Conservation (phyloP, 2,888 invertebrate genomes). For the Celastrina argiolus region DNA sequence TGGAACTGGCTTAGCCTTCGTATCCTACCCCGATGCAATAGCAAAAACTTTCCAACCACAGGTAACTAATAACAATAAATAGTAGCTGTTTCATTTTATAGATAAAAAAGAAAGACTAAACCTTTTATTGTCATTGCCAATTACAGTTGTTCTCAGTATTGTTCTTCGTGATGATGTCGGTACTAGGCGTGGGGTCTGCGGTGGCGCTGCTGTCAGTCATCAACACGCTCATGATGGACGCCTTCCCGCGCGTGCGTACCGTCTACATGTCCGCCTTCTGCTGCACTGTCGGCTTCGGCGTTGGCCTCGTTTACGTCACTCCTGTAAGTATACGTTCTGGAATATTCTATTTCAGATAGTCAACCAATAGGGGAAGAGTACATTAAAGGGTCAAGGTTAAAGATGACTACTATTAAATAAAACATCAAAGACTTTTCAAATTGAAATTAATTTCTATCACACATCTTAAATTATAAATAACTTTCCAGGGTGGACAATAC, state of each 20-base stretch:
- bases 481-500: conserved; percentile 84
- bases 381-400: too few species aligned
- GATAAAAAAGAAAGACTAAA: neutral
- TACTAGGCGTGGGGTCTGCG: conserved; percentile 86
- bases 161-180: conserved; percentile 90
- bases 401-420: neutral
- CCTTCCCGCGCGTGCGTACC: conserved; percentile 78
- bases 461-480: neutral
- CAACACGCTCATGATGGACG: conserved; percentile 82
- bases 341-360: neutral
- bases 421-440: neutral
- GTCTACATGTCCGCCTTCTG: conserved; percentile 77
- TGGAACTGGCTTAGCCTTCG: conserved; percentile 89
- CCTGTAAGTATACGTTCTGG: conserved; percentile 73
- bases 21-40: conserved; percentile 91
- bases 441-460: neutral
- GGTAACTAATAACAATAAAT: conserved; percentile 63
- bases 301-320: conserved; percentile 85
- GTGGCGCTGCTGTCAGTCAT: conserved; percentile 83
- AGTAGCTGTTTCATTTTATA: too few species aligned
- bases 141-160: conserved; percentile 84
- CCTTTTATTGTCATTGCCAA: neutral
- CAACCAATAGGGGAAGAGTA: too few species aligned
- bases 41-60: conserved; percentile 87
- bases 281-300: conserved; percentile 77